Evolutionary conservation across 2,888 invertebrate species (phyloP).

Genomic region (Plemyria rubiginata): DNA sequence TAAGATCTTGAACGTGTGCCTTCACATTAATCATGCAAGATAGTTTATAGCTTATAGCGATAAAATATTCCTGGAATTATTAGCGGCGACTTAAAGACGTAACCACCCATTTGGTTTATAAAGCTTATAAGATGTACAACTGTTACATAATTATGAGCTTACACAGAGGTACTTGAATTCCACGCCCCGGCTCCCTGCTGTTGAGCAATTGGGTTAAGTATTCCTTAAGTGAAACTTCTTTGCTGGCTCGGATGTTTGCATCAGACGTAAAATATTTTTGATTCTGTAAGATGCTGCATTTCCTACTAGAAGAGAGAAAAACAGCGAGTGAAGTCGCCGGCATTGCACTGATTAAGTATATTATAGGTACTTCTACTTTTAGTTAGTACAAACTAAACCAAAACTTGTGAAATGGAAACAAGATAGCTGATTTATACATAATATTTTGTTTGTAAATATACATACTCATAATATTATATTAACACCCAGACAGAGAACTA

Average conservation of each 20-base stretch:
- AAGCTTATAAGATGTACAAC: conserved; percentile 7
- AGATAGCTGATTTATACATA: too few species aligned
- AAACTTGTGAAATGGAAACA: too few species aligned
- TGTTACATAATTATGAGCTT: conserved; percentile 15
- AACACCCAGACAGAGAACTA: too few species aligned
- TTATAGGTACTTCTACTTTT: too few species aligned
- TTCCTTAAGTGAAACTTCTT: conserved; percentile 39
- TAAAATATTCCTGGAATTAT: background rate
- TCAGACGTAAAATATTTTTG: conserved; percentile 8
- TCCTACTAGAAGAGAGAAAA: background rate
- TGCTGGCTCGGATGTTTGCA: conserved; percentile 17
- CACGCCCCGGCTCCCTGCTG: conserved; percentile 39
- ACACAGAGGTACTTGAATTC: conserved; percentile 14
- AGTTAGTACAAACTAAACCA: too few species aligned
- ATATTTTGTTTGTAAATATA: too few species aligned
- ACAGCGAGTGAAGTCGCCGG: too few species aligned
- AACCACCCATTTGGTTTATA: background rate
- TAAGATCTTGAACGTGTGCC: too few species aligned
- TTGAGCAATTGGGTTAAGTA: conserved; percentile 45
- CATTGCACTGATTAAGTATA: too few species aligned
- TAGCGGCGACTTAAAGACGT: background rate
- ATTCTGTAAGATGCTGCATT: conserved; percentile 6
- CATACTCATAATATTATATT: too few species aligned
- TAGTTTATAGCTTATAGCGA: too few species aligned
- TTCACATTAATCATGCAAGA: too few species aligned